Base-by-base conservation (phyloP, 2,797 vertebrate genomes). In the Sebastolobus altivelis region DNA sequence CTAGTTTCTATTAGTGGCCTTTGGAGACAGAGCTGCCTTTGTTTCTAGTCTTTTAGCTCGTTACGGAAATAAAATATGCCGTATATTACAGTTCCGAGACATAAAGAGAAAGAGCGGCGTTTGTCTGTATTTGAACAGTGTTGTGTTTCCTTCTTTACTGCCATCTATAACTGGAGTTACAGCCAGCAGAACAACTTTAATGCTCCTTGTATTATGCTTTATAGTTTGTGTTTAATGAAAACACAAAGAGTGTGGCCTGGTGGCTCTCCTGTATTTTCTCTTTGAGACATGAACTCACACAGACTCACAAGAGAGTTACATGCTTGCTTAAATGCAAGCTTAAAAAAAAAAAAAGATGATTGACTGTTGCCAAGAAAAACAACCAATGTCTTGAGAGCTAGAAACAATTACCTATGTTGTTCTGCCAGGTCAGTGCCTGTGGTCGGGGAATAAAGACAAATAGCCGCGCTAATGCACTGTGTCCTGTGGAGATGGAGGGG, bases 371-470 rank as follows among this genome's bases (percentile, higher is more conserved):
- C 92, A 94, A 95, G 85, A 94, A 95, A 93, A 96, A 93, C 88
- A 93, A 80, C 66, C 68, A 85, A 92, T 59, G 89, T 92, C 91
- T 91, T 71, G 72, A 83, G 89, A 95, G 80, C 88, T 89, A 88
- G 81, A 92, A 95, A 95, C 93, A 94, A 93, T 95, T 95, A 94
- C 84, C 91, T 89, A 79, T 93, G 91, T 93, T 93, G 79, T 93
- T 92, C 66, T 88, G 90, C 89, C 92, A 92, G 92, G 90, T 89
- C 92, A 89, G 54, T 84, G 88, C 91, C 86, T 91, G 89, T 90
- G 92, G 93, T 93, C 89, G 65, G 92, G 92, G 90, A 92, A 89
- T 90, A 86, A 78, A 90, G 93, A 92, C 88, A 92, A 93, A 95
- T 92, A 84, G 87, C 82, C 27, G 38, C 16, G 65, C 89, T 93